Conservation (phyloP, 2,888 invertebrate species). For the Nyleta sp. region DNA sequence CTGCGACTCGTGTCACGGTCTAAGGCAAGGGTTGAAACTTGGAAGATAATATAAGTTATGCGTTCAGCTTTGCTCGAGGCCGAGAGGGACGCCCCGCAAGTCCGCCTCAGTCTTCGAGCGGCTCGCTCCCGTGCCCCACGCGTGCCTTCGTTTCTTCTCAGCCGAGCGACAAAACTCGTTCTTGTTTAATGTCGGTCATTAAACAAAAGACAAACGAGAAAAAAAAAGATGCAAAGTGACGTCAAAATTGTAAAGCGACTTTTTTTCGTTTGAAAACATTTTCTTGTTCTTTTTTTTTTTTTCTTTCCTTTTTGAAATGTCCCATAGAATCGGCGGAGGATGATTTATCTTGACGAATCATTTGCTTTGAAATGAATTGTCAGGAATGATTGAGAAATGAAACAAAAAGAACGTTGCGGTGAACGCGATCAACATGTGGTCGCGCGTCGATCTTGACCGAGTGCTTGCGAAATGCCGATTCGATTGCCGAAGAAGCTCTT, state of each 20-base stretch:
- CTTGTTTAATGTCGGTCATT: no score
- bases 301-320: slow-evolving; percentile 2
- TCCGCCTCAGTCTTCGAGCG: slow-evolving; percentile 78
- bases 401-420: no score
- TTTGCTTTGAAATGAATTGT: background rate
- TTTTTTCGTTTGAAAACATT: slow-evolving; percentile 1
- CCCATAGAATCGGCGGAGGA: no score
- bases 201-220: no score
- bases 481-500: no score
- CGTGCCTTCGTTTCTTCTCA: slow-evolving; percentile 61
- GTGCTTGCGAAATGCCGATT: no score
- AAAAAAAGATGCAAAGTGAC: slow-evolving; percentile 33
- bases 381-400: no score
- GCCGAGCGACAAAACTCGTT: background rate
- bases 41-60: slow-evolving; percentile 79
- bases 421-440: no score
- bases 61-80: slow-evolving; percentile 79
- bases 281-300: background rate
- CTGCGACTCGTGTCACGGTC: slow-evolving; percentile 65
- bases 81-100: slow-evolving; percentile 82
- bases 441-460: no score
- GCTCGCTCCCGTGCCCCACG: slow-evolving; percentile 76
- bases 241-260: slow-evolving; percentile 15
- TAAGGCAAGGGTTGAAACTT: slow-evolving; percentile 68
- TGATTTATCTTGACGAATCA: background rate